These are phyloP conservation scores for Eira barbara DNA, from an alignment of 2,113 vertebrate genomes.

Conservation along the genomic window DNA sequence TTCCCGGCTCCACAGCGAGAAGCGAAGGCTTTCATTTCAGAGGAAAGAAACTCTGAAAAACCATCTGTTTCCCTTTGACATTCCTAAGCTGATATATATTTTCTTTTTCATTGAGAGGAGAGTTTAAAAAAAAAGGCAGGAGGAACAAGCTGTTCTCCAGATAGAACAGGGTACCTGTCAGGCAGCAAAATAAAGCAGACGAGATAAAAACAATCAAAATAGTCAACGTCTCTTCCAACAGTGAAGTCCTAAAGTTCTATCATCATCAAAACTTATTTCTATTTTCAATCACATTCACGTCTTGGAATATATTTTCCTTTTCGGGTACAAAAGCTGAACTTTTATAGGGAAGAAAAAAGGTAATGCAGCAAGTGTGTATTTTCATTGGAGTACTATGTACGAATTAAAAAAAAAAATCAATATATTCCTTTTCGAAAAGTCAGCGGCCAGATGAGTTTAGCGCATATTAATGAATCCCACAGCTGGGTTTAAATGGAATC, in stretches of 20 bases:
- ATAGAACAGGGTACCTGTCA: neutral
- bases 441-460: slow-evolving; percentile 28
- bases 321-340: neutral
- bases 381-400: neutral
- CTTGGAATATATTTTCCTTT: neutral
- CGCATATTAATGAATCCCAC: slow-evolving; percentile 22
- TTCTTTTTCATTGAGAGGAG: slow-evolving; percentile 1
- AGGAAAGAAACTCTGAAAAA: slow-evolving; percentile 4
- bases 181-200: neutral
- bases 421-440: slow-evolving; percentile 25
- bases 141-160: neutral
- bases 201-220: slow-evolving; percentile 17
- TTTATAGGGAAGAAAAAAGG: neutral
- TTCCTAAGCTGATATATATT: neutral
- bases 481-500: neutral
- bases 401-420: neutral
- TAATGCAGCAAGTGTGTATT: neutral
- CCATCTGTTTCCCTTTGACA: slow-evolving; percentile 8
- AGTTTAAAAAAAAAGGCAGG: neutral
- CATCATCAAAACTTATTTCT: neutral
- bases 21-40: slow-evolving; percentile 28
- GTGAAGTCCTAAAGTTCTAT: neutral
- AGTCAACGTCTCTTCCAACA: neutral
- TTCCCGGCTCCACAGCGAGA: slow-evolving; percentile 48
- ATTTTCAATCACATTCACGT: neutral